phyloP scores from a whole-genome alignment of 2,888 invertebrate species.

The Chorisops tibialis region DNA sequence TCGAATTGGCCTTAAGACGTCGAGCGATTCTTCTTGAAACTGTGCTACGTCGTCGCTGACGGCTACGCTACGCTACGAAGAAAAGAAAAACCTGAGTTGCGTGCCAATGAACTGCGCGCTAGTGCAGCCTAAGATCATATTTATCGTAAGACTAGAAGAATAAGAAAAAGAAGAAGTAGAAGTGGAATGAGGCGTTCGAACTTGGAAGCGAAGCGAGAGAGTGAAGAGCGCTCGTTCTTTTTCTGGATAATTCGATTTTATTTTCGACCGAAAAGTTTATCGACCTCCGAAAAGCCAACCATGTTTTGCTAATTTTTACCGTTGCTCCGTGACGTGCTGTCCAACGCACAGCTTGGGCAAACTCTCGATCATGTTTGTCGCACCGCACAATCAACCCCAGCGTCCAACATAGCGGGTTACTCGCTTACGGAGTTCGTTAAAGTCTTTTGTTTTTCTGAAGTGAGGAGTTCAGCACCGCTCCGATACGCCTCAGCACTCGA shows the following conservation, averaged over 20 bases:
- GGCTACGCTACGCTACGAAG: not conserved
- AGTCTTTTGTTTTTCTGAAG: conserved; percentile 17
- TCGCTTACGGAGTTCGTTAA: not conserved
- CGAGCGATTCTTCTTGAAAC: too few relatives aligned
- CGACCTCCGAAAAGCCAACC: conserved; percentile 12
- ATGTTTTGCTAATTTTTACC: conserved; percentile 1
- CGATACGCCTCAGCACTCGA: not conserved
- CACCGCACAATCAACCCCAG: too few relatives aligned
- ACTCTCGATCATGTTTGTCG: too few relatives aligned
- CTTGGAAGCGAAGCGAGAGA: not conserved
- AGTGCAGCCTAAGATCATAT: conserved; percentile 1
- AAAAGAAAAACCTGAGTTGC: conserved; percentile 17
- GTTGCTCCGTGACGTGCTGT: not conserved
- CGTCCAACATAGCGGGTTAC: not conserved
- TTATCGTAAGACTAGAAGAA: not conserved
- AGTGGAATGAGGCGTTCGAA: too few relatives aligned
- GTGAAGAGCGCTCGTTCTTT: conserved; percentile 13
- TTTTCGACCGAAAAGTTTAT: conserved; percentile 16
- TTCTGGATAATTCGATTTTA: conserved; percentile 9
- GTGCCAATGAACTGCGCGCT: conserved; percentile 20
- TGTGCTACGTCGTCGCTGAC: too few relatives aligned
- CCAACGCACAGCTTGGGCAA: too few relatives aligned
- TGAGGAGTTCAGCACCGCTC: not conserved
- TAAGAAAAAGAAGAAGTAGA: not conserved
- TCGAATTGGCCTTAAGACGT: too few relatives aligned